These are phyloP conservation scores for Drosophila santomea DNA, from an alignment of 1,140 invertebrate genomes.

Conservation along the genomic window DNA sequence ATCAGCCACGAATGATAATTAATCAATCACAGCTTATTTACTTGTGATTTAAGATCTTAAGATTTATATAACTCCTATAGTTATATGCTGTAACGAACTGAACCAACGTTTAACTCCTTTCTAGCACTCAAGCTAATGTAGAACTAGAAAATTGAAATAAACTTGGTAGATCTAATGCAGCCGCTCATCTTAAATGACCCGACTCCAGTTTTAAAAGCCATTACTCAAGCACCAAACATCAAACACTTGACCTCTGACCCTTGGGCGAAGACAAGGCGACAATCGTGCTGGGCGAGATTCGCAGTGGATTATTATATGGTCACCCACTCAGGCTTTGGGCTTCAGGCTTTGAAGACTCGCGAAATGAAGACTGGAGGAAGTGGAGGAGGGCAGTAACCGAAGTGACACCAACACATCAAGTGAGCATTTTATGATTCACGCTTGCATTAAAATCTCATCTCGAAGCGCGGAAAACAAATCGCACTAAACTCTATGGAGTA, in stretches of 20 bases:
- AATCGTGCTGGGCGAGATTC: slow-evolving; percentile 43
- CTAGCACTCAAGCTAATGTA: background rate
- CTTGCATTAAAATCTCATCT: slow-evolving; percentile 77
- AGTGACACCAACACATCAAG: slow-evolving; percentile 63
- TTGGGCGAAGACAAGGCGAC: slow-evolving; percentile 21
- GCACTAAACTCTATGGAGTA: slow-evolving; percentile 9
- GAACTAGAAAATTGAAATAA: slow-evolving; percentile 18
- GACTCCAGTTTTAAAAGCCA: background rate
- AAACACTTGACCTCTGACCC: slow-evolving; percentile 48
- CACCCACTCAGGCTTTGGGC: slow-evolving; percentile 43
- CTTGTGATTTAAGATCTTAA: background rate
- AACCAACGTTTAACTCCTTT: background rate
- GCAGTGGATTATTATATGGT: slow-evolving; percentile 51
- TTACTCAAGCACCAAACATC: slow-evolving; percentile 9
- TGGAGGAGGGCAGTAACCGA: slow-evolving; percentile 18
- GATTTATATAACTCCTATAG: too few species aligned
- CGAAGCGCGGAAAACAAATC: slow-evolving; percentile 48
- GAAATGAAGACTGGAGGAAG: too few species aligned
- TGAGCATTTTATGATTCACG: slow-evolving; percentile 77
- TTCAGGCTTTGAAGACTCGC: slow-evolving; percentile 16
- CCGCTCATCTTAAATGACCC: slow-evolving; percentile 8
- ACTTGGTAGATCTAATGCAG: slow-evolving; percentile 12
- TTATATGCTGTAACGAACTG: too few species aligned
- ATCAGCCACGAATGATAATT: slow-evolving; percentile 6
- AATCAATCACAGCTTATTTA: slow-evolving; percentile 12